Base-by-base conservation (phyloP, 64 coral and sea anemone genomes). In the Acropora yongei region DNA sequence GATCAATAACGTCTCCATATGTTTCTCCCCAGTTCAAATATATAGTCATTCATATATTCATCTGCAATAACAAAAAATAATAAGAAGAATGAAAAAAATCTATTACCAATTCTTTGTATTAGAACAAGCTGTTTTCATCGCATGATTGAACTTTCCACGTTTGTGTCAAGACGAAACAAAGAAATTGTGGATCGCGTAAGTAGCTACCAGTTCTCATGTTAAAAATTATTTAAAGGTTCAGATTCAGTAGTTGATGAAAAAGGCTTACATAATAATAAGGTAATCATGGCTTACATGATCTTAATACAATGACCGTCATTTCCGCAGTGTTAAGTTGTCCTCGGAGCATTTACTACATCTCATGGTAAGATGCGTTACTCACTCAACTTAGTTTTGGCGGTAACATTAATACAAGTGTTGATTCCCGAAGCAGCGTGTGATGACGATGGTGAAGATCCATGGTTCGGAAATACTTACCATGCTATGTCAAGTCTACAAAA, bases 151-250 rank as follows among this genome's bases (percentile, higher is more conserved):
- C 81, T 66, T 66, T 65, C 74, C 57, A 66, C 44, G 30, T 67
- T 68, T 68, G 49, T 84, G 55, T 66, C 81, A 84, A 67, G 18
- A 20, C 58, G 11, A 84, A 47, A 84, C 81, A 84, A 84, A 84
- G 58, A 84, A 66, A 66, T 44, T 84, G 0, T 84, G 58, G 55
- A 14, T 84, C 42, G 1, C 49, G 13, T 20, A 45, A 20, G 80
- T 84, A 84, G 17, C 30, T 55, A 41, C 57, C 80, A 42, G 57
- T 65, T 84, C 43, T 84, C 53, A 65, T 67, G 80, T 84, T 84
- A 43, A 43, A 16, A 42, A 84, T 84, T 55, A 84, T 67, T 84
- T 84, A 84, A 68, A 66, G 2, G 80, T 66, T 84, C 10, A 1
- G 19, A 14, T 76, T 44, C 4, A 65, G 43, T 84, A 66, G 16